A percentile compares a stretch with the other conserved stretches of the same genome.
Conservation (phyloP, 2,113 vertebrate genomes). For the Candoia aspera region DNA sequence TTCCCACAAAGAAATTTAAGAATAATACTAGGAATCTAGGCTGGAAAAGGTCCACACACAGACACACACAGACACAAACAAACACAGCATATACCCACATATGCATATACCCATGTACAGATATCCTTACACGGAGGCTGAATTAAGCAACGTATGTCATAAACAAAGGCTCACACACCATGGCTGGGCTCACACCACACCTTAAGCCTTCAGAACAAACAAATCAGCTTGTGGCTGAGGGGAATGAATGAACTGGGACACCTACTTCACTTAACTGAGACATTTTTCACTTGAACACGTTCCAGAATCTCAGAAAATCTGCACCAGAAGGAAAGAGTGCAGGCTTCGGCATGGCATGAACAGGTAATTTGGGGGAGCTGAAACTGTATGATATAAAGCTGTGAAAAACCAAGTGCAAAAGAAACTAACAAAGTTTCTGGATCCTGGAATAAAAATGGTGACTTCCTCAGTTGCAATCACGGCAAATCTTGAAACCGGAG, state of each 20-base stretch:
- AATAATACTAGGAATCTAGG: constrained; percentile 59
- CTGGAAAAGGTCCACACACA: constrained; percentile 24
- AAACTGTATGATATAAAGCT: neutral
- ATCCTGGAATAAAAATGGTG: neutral
- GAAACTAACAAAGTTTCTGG: neutral
- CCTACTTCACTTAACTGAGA: neutral
- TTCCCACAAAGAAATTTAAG: neutral
- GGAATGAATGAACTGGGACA: neutral
- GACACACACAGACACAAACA: too few species aligned
- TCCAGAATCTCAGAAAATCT: neutral
- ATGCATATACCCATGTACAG: neutral
- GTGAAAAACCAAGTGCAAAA: neutral
- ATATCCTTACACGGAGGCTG: neutral
- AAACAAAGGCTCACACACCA: neutral
- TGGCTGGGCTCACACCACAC: neutral
- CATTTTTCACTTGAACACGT: neutral
- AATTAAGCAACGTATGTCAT: neutral
- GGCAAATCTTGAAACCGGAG: neutral
- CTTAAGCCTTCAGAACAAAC: neutral
- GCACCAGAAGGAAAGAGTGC: neutral
- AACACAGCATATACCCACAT: neutral
- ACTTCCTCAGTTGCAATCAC: neutral
- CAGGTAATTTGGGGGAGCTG: neutral
- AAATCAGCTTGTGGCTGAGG: neutral
- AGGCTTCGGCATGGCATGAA: neutral